These are phyloP conservation scores for Pipistrellus nathusii DNA, from an alignment of 2,797 vertebrate species.

Conservation along the genomic window DNA sequence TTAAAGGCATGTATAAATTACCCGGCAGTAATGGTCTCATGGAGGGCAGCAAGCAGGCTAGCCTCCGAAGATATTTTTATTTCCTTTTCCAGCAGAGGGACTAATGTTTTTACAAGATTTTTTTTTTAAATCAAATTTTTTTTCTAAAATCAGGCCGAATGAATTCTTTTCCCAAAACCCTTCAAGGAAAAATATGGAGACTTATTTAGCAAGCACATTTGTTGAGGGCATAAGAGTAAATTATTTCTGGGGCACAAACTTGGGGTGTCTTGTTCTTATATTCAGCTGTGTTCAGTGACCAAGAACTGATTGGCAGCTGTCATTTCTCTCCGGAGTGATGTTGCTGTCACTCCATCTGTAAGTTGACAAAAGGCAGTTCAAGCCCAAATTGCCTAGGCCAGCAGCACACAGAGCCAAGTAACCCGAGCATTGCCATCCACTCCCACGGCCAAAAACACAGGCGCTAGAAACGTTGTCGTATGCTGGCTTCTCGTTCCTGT, in stretches of 20 bases:
- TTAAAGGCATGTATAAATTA: slow-evolving; percentile 77
- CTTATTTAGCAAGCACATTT: background rate
- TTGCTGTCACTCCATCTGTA: slow-evolving; percentile 81
- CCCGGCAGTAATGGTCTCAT: slow-evolving; percentile 66
- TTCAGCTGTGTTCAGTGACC: slow-evolving; percentile 42
- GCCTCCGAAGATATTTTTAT: slow-evolving; percentile 69
- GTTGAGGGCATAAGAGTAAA: slow-evolving; percentile 50
- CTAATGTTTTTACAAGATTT: background rate
- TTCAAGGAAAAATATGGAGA: slow-evolving; percentile 70
- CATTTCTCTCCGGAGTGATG: slow-evolving; percentile 79
- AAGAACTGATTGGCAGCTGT: slow-evolving; percentile 82
- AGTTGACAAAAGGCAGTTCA: slow-evolving; percentile 84
- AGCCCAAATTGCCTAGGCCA: slow-evolving; percentile 70
- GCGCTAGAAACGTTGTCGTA: slow-evolving; percentile 80
- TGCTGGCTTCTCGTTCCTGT: slow-evolving; percentile 85
- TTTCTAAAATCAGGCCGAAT: background rate
- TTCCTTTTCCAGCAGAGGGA: slow-evolving; percentile 71
- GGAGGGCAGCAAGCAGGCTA: slow-evolving; percentile 27
- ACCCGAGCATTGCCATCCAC: slow-evolving; percentile 72
- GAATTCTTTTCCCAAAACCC: slow-evolving; percentile 41
- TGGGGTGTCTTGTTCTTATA: slow-evolving; percentile 70
- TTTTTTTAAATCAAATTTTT: background rate
- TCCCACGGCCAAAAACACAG: background rate
- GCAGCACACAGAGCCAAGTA: slow-evolving; percentile 75
- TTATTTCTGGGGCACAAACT: slow-evolving; percentile 61